These are phyloP conservation scores for Heteromurus nitidus DNA, from an alignment of 2,888 invertebrate genomes.

Conservation along the genomic window DNA sequence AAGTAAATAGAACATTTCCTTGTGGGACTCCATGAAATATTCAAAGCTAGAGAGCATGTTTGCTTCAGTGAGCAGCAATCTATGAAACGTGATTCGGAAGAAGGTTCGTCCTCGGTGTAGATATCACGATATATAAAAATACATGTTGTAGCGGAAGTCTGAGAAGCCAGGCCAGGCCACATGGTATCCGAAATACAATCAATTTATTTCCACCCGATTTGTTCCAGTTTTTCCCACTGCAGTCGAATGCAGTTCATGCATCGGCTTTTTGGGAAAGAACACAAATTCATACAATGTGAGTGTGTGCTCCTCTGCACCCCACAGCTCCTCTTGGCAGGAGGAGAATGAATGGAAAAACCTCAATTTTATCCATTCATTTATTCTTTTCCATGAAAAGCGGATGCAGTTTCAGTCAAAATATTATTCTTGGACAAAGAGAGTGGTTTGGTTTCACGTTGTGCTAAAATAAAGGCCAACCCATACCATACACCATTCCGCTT, in stretches of 20 bases:
- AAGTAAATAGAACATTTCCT: no score
- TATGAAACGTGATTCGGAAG: no score
- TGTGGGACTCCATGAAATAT: no score
- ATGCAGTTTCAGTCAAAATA: constrained; percentile 22
- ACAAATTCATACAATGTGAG: background rate
- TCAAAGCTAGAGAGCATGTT: no score
- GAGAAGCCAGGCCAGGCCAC: no score
- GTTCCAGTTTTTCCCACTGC: constrained; percentile 37
- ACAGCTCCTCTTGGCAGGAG: constrained; percentile 24
- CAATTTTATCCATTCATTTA: constrained; percentile 25
- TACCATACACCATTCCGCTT: background rate
- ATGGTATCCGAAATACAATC: background rate
- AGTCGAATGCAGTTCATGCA: constrained; percentile 25
- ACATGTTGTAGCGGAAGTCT: no score
- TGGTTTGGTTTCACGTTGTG: background rate
- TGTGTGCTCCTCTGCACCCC: background rate
- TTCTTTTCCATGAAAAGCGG: constrained; percentile 11
- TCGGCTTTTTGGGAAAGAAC: background rate
- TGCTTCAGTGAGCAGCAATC: no score
- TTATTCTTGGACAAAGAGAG: constrained; percentile 2
- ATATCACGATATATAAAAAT: no score
- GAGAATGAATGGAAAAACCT: background rate
- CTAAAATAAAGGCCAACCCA: constrained; percentile 1
- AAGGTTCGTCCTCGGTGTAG: no score
- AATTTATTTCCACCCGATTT: constrained; percentile 32